Conservation (phyloP, 1,140 invertebrate genomes). For the Trichoplusia ni region DNA sequence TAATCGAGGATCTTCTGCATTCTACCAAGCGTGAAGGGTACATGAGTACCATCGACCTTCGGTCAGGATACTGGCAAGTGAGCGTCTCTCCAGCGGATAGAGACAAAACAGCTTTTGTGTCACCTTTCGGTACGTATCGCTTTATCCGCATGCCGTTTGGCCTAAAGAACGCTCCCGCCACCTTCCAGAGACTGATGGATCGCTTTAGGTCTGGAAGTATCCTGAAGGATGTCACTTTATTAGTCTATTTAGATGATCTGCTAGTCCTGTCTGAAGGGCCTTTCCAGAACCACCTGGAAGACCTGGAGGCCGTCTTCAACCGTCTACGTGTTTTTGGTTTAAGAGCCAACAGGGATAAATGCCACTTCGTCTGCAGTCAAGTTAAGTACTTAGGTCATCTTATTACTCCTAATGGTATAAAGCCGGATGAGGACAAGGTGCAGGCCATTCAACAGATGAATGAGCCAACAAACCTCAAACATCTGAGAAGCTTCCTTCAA, state of each 20-base stretch:
- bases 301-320: slow-evolving; percentile 51
- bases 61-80: slow-evolving; percentile 73
- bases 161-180: slow-evolving; percentile 59
- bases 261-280: slow-evolving; percentile 52
- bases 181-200: slow-evolving; percentile 74
- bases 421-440: slow-evolving; percentile 35
- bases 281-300: slow-evolving; percentile 55
- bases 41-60: slow-evolving; percentile 76
- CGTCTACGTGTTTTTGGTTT: slow-evolving; percentile 31
- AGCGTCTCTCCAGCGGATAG: slow-evolving; percentile 29
- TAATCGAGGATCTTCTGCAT: slow-evolving; percentile 76
- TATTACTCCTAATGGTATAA: slow-evolving; percentile 55
- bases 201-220: slow-evolving; percentile 40
- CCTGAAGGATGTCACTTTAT: slow-evolving; percentile 39
- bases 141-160: slow-evolving; percentile 70
- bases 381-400: slow-evolving; percentile 70
- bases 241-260: slow-evolving; percentile 75
- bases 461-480: slow-evolving; percentile 33
- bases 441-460: slow-evolving; percentile 49
- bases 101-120: slow-evolving; percentile 78
- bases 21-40: slow-evolving; percentile 50
- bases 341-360: slow-evolving; percentile 56
- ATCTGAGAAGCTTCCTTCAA: slow-evolving; percentile 51
- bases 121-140: slow-evolving; percentile 57
- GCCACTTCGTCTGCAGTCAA: slow-evolving; percentile 48